A percentile compares a stretch with the other conserved stretches of the same genome.
phyloP scores from a whole-genome alignment of 2,113 vertebrate species.

The Echinops telfairi region DNA sequence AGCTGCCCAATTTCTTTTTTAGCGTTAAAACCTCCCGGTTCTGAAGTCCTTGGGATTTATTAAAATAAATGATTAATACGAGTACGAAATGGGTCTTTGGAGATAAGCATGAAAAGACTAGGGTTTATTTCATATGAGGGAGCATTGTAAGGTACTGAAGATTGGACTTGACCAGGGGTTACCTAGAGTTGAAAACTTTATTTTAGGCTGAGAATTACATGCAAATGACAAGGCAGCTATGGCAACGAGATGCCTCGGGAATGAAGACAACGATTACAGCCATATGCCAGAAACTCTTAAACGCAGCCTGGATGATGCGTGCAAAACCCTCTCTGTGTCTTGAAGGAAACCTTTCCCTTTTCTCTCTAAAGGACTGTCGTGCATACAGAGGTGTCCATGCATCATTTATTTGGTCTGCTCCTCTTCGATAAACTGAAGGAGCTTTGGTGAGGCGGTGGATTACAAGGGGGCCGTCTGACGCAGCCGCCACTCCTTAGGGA shows the following conservation, averaged over 20 bases:
- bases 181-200: slow-evolving; percentile 39
- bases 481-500: no score
- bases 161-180: background rate
- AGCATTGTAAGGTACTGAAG: slow-evolving; percentile 13
- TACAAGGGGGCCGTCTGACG: no score
- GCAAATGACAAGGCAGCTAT: background rate
- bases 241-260: background rate
- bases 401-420: slow-evolving; percentile 51
- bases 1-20: slow-evolving; percentile 53
- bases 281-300: slow-evolving; percentile 36
- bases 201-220: background rate
- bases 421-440: background rate
- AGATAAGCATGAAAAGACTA: background rate
- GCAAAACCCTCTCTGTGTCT: no score
- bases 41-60: slow-evolving; percentile 27
- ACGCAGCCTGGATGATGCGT: no score
- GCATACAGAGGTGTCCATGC: slow-evolving; percentile 24
- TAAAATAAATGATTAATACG: slow-evolving; percentile 54
- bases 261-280: background rate
- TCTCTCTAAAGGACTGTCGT: slow-evolving; percentile 31
- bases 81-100: slow-evolving; percentile 34
- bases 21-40: background rate
- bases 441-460: no score
- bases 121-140: background rate
- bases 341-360: slow-evolving; percentile 53